Evolutionary conservation across 2,113 vertebrate genomes (phyloP), one percentile per base, ranked within the genome.

Genomic region (Anolis sagrei): DNA sequence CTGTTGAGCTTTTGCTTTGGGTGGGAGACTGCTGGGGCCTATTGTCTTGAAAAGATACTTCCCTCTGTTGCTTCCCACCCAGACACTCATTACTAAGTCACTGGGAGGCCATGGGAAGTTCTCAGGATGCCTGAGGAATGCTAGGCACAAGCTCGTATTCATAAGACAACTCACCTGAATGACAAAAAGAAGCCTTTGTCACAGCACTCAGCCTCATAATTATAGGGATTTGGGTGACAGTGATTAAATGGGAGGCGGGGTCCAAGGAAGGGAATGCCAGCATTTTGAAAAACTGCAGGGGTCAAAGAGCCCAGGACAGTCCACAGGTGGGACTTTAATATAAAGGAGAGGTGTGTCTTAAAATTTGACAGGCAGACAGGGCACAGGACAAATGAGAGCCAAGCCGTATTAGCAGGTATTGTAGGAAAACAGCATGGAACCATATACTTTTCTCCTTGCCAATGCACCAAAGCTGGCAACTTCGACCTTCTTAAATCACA

Each of bases 141-240:
- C 66, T 34, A 39, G 83, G 44, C 91, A 83, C 4, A 68, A 91
- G 90, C 7, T 87, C 74, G 82, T 86, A 81, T 89, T 81, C 34
- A 82, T 51, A 44, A n/a, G 81, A 86, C 90, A 92, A 83, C 93
- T 94, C 90, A 94, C 94, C 94, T 93, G 93, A 92, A 94, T 0
- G 89, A 86, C 92, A 92, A 92, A 92, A 94, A 86, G 90, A 87
- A 94, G 82, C 83, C 89, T 95, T 95, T 96, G 95, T 95, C 62
- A 10, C 74, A 49, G 74, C 69, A 7, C 66, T 25, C 84, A 90
- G 62, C 64, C 88, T 93, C 27, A 1, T 95, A 92, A 96, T 96
- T 94, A 92, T 23, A 16, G 85, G 90, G 94, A 92, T 74, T 91
- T 79, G 8, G 78, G 90, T 29, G 7, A 86, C 9, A 90, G 77